These are phyloP conservation scores for Diplodus sargus DNA, from an alignment of 2,797 vertebrate species.

Conservation along the genomic window DNA sequence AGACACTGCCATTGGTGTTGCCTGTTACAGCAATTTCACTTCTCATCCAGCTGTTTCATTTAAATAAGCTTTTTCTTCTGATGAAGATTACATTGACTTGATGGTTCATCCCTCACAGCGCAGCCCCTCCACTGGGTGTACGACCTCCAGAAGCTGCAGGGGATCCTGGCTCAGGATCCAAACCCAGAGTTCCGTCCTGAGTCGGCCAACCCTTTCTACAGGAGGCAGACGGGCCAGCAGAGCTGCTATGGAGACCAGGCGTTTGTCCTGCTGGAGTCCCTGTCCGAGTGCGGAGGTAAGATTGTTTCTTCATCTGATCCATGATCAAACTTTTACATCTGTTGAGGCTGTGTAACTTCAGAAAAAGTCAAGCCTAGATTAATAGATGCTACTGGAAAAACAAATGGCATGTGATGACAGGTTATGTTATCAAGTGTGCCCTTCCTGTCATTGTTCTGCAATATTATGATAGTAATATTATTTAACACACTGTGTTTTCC, in stretches of 20 bases:
- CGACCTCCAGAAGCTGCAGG: slow-evolving; percentile 80
- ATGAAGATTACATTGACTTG: background rate
- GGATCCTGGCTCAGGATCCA: slow-evolving; percentile 71
- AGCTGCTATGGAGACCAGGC: slow-evolving; percentile 87
- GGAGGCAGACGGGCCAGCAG: slow-evolving; percentile 81
- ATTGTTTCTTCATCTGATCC: background rate
- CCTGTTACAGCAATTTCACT: background rate
- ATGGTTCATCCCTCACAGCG: slow-evolving; percentile 58
- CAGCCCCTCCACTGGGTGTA: slow-evolving; percentile 87
- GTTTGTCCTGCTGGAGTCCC: slow-evolving; percentile 82
- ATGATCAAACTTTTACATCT: background rate
- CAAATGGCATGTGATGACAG: background rate
- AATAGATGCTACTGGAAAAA: background rate
- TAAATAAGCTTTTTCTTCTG: background rate
- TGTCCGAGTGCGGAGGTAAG: slow-evolving; percentile 83
- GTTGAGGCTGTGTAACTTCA: background rate
- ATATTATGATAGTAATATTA: background rate
- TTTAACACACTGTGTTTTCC: background rate
- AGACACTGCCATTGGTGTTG: background rate
- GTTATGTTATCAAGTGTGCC: background rate
- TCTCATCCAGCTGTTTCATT: background rate
- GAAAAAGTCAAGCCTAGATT: background rate
- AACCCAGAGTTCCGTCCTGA: slow-evolving; percentile 81
- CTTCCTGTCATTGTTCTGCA: background rate
- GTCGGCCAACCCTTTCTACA: slow-evolving; percentile 85